A percentile compares a stretch with the other conserved stretches of the same genome.
Evolutionary conservation across 2,888 invertebrate species (phyloP).

Genomic region (Apantesis nais): DNA sequence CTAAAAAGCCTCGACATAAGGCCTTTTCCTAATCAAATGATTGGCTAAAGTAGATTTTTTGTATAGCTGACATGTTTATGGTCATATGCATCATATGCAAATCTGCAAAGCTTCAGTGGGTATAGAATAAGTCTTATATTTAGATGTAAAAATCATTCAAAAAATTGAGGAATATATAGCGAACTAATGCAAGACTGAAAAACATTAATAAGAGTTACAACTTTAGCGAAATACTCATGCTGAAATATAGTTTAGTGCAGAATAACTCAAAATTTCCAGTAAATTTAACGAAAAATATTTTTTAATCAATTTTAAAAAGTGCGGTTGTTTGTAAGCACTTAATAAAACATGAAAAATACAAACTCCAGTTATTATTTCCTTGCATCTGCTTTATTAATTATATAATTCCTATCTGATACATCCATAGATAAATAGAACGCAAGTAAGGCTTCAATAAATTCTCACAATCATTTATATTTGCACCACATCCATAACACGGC

Average conservation of each 20-base stretch:
- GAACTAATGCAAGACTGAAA: not conserved
- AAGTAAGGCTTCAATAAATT: constrained; percentile 23
- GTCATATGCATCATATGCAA: not conserved
- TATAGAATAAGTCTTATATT: not conserved
- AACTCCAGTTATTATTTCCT: not conserved
- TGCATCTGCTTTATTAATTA: not conserved
- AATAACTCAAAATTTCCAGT: not conserved
- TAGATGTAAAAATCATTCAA: not conserved
- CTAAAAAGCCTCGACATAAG: not conserved
- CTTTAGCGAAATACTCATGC: not conserved
- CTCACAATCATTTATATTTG: constrained; percentile 45
- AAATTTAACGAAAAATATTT: not conserved
- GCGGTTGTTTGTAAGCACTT: not conserved
- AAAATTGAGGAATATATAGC: not conserved
- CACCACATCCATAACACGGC: constrained; percentile 47
- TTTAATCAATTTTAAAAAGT: not conserved
- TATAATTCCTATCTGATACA: not conserved
- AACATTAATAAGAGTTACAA: not conserved
- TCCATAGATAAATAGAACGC: not conserved
- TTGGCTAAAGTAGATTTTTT: not conserved
- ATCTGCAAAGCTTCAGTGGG: not conserved
- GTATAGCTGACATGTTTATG: not conserved
- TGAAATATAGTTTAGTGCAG: not conserved
- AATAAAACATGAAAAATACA: not conserved
- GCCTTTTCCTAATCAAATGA: not conserved